Conservation (phyloP, 2,888 invertebrate species). For the Xanthia icteritia region DNA sequence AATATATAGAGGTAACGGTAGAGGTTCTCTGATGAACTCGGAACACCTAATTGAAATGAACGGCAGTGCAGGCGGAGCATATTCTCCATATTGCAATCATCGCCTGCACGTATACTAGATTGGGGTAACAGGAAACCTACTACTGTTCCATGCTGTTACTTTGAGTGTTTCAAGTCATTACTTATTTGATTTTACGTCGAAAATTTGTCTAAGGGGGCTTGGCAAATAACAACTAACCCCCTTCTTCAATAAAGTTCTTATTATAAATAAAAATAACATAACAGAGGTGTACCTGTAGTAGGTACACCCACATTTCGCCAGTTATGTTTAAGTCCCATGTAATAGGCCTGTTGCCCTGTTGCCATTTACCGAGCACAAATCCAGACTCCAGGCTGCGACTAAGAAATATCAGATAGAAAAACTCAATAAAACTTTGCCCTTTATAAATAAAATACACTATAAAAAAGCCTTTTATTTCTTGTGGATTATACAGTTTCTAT, state of each 20-base stretch:
- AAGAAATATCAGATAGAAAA: too few species aligned
- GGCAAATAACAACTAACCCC: not conserved
- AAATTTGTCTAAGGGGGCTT: not conserved
- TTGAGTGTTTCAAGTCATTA: not conserved
- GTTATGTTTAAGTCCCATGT: too few species aligned
- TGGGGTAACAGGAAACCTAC: not conserved
- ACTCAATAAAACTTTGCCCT: too few species aligned
- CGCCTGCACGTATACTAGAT: conserved; percentile 9
- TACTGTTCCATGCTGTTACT: not conserved
- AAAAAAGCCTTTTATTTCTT: too few species aligned
- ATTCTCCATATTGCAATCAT: conserved; percentile 46
- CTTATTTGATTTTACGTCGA: not conserved
- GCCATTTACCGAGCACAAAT: too few species aligned
- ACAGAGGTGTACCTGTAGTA: too few species aligned
- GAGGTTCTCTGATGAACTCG: conserved; percentile 33
- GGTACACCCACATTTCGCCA: too few species aligned
- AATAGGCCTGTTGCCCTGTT: too few species aligned
- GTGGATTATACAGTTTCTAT: too few species aligned
- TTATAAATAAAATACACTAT: too few species aligned
- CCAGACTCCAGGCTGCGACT: too few species aligned
- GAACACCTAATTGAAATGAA: conserved; percentile 49
- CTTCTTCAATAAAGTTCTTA: not conserved
- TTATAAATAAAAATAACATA: too few species aligned
- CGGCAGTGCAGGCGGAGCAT: conserved; percentile 27
- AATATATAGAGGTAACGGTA: conserved; percentile 8